Base-by-base conservation (phyloP, 2,888 invertebrate species). In the Chloroclysta siterata region DNA sequence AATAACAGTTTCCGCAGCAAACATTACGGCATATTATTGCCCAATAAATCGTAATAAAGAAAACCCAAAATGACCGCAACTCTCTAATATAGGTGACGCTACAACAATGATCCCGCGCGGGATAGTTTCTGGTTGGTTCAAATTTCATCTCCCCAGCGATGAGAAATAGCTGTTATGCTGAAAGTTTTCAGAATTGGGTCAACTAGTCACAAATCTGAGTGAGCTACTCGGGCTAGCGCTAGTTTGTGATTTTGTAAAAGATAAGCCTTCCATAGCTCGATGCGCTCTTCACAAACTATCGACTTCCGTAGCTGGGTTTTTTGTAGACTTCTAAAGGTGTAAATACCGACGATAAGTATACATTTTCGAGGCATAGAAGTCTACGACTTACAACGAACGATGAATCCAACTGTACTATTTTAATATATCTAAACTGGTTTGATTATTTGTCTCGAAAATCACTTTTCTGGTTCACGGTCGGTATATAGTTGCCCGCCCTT, bases 101-200 rank as follows among this genome's bases (percentile, higher is more conserved):
- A 74, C 72, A 76, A 72, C 75, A 76, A 71, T 72, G 72, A 73
- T 78, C 74, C 72, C 72, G 66, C 66, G 66, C 68, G 63, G 59
- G 56, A 73, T 71, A 73, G 71, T 72, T 69, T 65, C 65, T 66
- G 72, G 71, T 74, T 33, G 14, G 51, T 51, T 74, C 72, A 71
- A 75, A 78, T 76, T 76, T 76, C 74, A 79, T 75, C 72, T 76
- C 73, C 69, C 70, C 66, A 68, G 72, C 72, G 62, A 78, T 78
- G 79, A 78, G 72, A 68, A 76, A 78, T 76, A 73, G 71, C 72
- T 71, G 71, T 76, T 76, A 69, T 67, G 66, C 65, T 57, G 60
- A 69, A 77, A 80, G 71, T 79, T 79, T 79, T 72, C 71, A 73
- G 73, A 72, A 78, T 76, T 75, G 70, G 72, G 71, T 58, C 73